Evolutionary conservation across 2,797 vertebrate genomes (phyloP), one percentile per base, ranked within the genome.

Genomic region (Enteromius unitaeniatus): DNA sequence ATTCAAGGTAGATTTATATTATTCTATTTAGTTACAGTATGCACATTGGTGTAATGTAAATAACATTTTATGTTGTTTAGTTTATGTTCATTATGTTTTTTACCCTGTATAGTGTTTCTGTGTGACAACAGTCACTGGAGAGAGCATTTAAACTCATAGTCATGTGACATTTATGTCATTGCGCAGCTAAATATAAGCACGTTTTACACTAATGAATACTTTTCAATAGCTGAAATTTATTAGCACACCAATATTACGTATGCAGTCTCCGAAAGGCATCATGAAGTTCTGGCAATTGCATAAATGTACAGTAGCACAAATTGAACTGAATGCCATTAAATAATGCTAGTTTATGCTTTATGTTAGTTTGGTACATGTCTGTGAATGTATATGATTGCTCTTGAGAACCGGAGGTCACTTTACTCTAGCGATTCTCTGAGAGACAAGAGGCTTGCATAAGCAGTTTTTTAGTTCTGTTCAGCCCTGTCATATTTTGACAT

Each of bases 361-460:
- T 17, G 34, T 77, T 53, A 26, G 55, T 10, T 34, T 55, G 31
- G 68, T 42, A 21, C 69, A 47, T 69, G 51, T 53, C 49, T 75
- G 28, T 64, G 34, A 31, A 70, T 62, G 17, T 51, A n/a, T 58
- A 49, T 14, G 40, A 69, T 76, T 85, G 64, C 77, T 81, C 73
- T 70, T 26, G 40, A 79, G 75, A 74, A 64, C 3, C 49, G 79
- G 81, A 79, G 85, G 85, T 79, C 81, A 86, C 31, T 64, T 62
- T 81, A 47, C 10, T 72, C 72, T 17, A 68, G 62, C 51, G 17
- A 58, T 77, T 55, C 70, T 45, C 65, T 86, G 78, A 84, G 62
- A 83, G 81, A 72, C 81, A 77, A 80, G 78, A 77, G 51, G 49
- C 64, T 64, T 64, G 37, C 78, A 84, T 84, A 78, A 78, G 82